Base-by-base conservation (phyloP, 2,113 vertebrate species). In the Myxocyprinus asiaticus region DNA sequence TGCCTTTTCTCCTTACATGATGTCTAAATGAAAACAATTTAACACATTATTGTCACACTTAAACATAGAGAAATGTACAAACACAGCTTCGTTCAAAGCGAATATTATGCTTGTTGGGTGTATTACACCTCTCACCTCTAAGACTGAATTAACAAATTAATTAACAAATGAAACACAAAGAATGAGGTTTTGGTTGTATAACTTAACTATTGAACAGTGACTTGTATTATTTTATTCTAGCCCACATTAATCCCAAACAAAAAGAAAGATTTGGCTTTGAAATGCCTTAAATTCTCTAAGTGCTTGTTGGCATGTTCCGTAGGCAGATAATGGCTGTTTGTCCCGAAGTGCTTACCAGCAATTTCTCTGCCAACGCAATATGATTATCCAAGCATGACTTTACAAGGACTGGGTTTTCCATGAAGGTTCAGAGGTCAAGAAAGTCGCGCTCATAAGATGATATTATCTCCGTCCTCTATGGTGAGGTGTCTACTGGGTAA, bases 311-410 rank as follows among this genome's bases (percentile, higher is more conserved):
- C 42, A 71, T 58, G 51, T 56, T n/a, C 50, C 50, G 4, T 5
- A 5, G 14, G 2, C 42, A 71, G 68, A 55, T 71, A 71, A 71
- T 56, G 33, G 12, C 14, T 51, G 17, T 51, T 68, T n/a, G n/a
- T 33, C 22, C 22, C 1, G 3, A 68, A 51, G 48, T 69, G 48
- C 48, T 53, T 33, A 69, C 53, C 9, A 62, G 44, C 44, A 50
- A 69, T 53, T 42, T 70, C 15, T 69, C 50, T 53, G 56, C 33
- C 7, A 15, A 15, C 15, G 69, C 44, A 58, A 71, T 58, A 42
- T 51, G 47, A 61, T 69, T 62, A 43, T 70, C 58, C 67, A 62
- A 55, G 68, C 67, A 44, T 51, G 68, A 62, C 67, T 63, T 53
- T 42, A 63, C 77, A 78, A 70, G 47, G 45, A 61, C 42, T 51